These are phyloP conservation scores for Hestina assimilis DNA, from an alignment of 1,140 invertebrate species.

Conservation along the genomic window DNA sequence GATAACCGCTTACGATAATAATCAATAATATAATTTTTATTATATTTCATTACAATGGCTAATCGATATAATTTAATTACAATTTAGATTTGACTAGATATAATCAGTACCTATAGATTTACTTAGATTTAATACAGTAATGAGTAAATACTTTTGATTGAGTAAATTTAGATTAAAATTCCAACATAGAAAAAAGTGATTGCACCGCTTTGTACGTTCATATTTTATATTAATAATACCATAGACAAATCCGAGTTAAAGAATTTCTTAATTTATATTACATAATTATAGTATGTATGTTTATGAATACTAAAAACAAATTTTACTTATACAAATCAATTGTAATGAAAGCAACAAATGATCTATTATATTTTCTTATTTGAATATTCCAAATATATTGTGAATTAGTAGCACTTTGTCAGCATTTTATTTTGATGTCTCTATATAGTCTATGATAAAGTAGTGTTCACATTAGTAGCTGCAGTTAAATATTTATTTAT, in stretches of 20 bases:
- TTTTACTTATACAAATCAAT: no score
- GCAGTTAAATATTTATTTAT: no score
- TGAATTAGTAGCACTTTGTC: no score
- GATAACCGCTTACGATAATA: conserved; percentile 9
- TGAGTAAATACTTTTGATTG: background rate
- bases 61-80: conserved; percentile 38
- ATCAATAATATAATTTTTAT: background rate
- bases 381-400: no score
- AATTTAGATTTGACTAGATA: conserved; percentile 72
- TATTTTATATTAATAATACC: background rate
- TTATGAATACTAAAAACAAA: no score
- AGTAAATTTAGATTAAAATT: background rate
- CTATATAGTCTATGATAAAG: no score
- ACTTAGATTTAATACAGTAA: conserved; percentile 16
- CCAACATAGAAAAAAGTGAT: background rate
- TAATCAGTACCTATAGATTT: conserved; percentile 56
- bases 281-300: background rate
- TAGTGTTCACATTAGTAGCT: no score
- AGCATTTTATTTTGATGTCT: no score
- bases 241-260: background rate
- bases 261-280: background rate
- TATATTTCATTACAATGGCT: conserved; percentile 15
- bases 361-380: no score
- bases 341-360: no score
- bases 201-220: conserved; percentile 11